A percentile compares a stretch with the other conserved stretches of the same genome.
Evolutionary conservation across 2,888 invertebrate genomes (phyloP).

Genomic region (Drosophila paranaensis): DNA sequence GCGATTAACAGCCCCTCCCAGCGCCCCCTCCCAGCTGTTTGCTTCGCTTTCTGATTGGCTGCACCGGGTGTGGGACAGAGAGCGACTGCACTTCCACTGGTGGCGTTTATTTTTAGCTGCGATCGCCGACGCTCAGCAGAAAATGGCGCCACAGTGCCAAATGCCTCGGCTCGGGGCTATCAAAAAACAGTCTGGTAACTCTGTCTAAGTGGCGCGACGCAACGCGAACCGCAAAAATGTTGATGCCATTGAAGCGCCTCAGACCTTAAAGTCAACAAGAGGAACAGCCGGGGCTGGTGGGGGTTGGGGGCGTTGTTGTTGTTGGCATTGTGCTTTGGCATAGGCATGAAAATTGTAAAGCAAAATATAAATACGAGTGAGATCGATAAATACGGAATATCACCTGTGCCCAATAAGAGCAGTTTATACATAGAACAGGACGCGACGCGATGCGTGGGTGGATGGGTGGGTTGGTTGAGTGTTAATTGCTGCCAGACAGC

Average conservation of each 20-base stretch:
- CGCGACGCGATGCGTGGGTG: too few species aligned
- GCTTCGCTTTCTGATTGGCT: slow-evolving; percentile 53
- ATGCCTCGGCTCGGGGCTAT: slow-evolving; percentile 37
- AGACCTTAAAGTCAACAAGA: slow-evolving; percentile 5
- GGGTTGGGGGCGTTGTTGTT: background rate
- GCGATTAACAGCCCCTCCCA: slow-evolving; percentile 24
- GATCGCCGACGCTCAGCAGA: slow-evolving; percentile 31
- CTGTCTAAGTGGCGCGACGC: slow-evolving; percentile 5
- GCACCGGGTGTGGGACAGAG: background rate
- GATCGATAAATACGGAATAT: slow-evolving; percentile 17
- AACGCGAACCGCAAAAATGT: slow-evolving; percentile 59
- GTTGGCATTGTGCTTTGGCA: slow-evolving; percentile 61
- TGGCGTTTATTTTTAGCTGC: slow-evolving; percentile 49
- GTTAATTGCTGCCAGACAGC: slow-evolving; percentile 64
- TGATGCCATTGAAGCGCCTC: slow-evolving; percentile 52
- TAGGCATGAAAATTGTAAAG: slow-evolving; percentile 62
- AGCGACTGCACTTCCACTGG: slow-evolving; percentile 3
- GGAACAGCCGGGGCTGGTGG: background rate
- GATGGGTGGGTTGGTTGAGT: slow-evolving; percentile 51
- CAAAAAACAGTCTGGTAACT: slow-evolving; percentile 5
- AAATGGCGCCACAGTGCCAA: slow-evolving; percentile 47
- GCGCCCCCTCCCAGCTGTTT: slow-evolving; percentile 8
- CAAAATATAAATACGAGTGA: slow-evolving; percentile 51
- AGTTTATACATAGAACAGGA: slow-evolving; percentile 22
- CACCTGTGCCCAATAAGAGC: slow-evolving; percentile 2